Conservation (phyloP, 2,888 invertebrate genomes). For the Stenodera caucasica region DNA sequence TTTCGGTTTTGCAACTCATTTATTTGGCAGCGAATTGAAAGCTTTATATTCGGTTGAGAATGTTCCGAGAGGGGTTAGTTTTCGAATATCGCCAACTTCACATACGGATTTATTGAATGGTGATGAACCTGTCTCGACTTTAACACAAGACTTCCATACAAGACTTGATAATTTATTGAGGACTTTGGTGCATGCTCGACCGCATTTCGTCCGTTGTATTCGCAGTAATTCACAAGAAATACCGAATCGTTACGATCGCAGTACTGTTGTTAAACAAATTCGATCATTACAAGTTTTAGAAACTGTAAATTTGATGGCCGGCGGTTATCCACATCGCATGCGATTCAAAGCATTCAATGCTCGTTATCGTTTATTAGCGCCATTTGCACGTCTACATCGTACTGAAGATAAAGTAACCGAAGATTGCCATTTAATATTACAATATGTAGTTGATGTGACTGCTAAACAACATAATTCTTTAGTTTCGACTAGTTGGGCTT, state of each 20-base stretch:
- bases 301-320: constrained; percentile 93
- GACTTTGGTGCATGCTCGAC: constrained; percentile 88
- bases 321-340: constrained; percentile 93
- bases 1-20: constrained; percentile 95
- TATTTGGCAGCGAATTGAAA: constrained; percentile 93
- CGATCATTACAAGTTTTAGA: constrained; percentile 85
- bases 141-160: constrained; percentile 95
- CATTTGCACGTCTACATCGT: constrained; percentile 69
- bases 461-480: constrained; percentile 60
- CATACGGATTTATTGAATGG: constrained; percentile 81
- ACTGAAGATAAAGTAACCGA: constrained; percentile 72
- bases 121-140: constrained; percentile 82
- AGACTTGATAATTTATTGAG: constrained; percentile 88
- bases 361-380: constrained; percentile 81
- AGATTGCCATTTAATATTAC: constrained; percentile 75
- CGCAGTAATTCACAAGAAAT: constrained; percentile 83
- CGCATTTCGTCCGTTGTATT: constrained; percentile 92
- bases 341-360: constrained; percentile 89
- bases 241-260: constrained; percentile 81
- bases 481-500: constrained; percentile 82
- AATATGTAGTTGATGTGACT: constrained; percentile 66
- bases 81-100: constrained; percentile 87
- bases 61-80: constrained; percentile 76
- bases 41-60: constrained; percentile 74
- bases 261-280: constrained; percentile 83